phyloP scores from a whole-genome alignment of 2,888 invertebrate species.

The Bombylius major region DNA sequence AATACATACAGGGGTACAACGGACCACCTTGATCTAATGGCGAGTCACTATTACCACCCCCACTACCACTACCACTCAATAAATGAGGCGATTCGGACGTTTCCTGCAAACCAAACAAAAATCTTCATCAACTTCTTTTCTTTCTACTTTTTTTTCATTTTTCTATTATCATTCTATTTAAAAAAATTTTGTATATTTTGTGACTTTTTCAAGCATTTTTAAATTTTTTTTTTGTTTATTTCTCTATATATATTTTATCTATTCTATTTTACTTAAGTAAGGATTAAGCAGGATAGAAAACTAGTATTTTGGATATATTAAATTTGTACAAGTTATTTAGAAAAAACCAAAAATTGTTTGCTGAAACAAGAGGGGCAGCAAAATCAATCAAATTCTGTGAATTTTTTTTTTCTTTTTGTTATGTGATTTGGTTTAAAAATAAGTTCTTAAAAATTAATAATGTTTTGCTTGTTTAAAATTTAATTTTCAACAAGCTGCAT shows the following conservation, averaged over 20 bases:
- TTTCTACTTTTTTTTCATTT: conserved; percentile 24
- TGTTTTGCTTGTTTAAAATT: no score
- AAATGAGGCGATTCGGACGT: conserved; percentile 55
- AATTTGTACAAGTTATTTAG: background rate
- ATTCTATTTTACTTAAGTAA: background rate
- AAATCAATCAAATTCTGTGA: conserved; percentile 6
- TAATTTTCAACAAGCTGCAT: no score
- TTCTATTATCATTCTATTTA: conserved; percentile 17
- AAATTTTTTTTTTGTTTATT: background rate
- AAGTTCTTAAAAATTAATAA: no score
- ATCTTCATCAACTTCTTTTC: conserved; percentile 78
- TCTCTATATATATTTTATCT: background rate
- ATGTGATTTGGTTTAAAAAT: no score
- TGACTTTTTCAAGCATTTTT: conserved; percentile 1
- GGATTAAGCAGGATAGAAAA: background rate
- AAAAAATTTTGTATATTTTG: conserved; percentile 10
- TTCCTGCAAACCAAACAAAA: conserved; percentile 86
- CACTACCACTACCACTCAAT: conserved; percentile 34
- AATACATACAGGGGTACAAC: conserved; percentile 75
- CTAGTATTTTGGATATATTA: background rate
- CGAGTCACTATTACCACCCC: conserved; percentile 19
- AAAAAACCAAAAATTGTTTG: background rate
- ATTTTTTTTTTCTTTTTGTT: background rate
- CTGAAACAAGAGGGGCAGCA: conserved; percentile 19
- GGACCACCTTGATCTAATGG: conserved; percentile 24